These are phyloP conservation scores for Eupeodes luniger DNA, from an alignment of 2,888 invertebrate species.

Conservation along the genomic window DNA sequence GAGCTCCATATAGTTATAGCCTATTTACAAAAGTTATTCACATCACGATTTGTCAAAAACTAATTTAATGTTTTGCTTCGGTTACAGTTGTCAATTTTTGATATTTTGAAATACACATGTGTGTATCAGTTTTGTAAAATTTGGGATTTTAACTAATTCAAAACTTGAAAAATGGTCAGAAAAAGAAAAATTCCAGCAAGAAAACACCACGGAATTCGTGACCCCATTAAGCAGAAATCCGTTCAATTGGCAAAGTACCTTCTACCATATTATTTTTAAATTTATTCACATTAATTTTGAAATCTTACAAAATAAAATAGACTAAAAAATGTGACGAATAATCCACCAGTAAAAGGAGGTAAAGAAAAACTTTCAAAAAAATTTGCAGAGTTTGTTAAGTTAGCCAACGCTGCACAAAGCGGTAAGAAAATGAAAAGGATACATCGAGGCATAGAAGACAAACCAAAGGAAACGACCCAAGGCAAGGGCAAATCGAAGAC, in stretches of 20 bases:
- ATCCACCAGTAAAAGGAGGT: constrained; percentile 89
- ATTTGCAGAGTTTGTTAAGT: constrained; percentile 87
- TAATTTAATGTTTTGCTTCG: too few species aligned
- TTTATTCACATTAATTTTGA: neutral
- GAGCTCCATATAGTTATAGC: too few species aligned
- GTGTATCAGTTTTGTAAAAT: too few species aligned
- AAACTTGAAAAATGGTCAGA: constrained; percentile 84
- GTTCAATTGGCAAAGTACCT: constrained; percentile 87
- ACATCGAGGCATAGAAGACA: constrained; percentile 80
- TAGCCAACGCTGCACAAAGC: constrained; percentile 85
- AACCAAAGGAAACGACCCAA: constrained; percentile 77
- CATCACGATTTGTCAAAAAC: too few species aligned
- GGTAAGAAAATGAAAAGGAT: constrained; percentile 81
- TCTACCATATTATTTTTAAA: neutral
- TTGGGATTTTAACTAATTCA: neutral
- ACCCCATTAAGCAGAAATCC: constrained; percentile 89
- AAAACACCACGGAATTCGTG: constrained; percentile 91
- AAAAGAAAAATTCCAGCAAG: constrained; percentile 91
- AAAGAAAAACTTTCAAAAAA: constrained; percentile 91
- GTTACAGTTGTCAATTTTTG: too few species aligned
- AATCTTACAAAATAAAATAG: constrained; percentile 17
- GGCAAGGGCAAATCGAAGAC: constrained; percentile 34
- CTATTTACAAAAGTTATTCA: too few species aligned
- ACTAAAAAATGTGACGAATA: constrained; percentile 87
- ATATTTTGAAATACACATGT: neutral